A percentile compares a stretch with the other conserved stretches of the same genome.
Evolutionary conservation across 1,140 invertebrate species (phyloP).

Genomic region (Ptiloglossa arizonensis): DNA sequence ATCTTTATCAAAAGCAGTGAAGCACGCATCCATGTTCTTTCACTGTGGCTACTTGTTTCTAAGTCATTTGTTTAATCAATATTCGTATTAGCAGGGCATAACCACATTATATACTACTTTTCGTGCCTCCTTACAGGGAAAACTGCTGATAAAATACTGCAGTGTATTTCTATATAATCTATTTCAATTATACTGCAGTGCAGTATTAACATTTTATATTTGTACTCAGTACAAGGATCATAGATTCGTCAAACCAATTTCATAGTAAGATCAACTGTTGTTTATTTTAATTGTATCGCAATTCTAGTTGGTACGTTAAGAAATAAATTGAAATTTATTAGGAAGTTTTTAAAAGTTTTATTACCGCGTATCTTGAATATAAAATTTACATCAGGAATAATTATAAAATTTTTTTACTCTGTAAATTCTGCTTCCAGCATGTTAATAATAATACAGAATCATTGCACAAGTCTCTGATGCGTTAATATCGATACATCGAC

Average conservation of each 20-base stretch:
- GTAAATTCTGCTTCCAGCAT: background rate
- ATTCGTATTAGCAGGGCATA: conserved; percentile 50
- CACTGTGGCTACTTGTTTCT: conserved; percentile 63
- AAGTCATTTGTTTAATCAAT: conserved; percentile 79
- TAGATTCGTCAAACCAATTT: background rate
- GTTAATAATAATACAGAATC: background rate
- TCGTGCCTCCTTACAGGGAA: background rate
- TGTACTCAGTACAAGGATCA: background rate
- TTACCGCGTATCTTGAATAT: background rate
- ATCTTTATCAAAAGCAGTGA: conserved; percentile 93
- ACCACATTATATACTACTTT: conserved; percentile 39
- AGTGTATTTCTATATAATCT: conserved; percentile 30
- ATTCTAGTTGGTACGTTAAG: background rate
- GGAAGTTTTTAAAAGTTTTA: background rate
- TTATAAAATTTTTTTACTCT: background rate
- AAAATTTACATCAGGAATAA: background rate
- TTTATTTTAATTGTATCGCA: background rate
- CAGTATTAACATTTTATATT: conserved; percentile 17
- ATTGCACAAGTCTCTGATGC: conserved; percentile 83
- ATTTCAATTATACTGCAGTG: conserved; percentile 17
- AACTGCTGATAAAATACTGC: conserved; percentile 34
- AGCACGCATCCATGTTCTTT: conserved; percentile 91
- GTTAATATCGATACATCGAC: conserved; percentile 89
- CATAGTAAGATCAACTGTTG: background rate
- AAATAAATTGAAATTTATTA: conserved; percentile 13